These are phyloP conservation scores for Apamea sordens DNA, from an alignment of 2,888 invertebrate genomes.

Conservation along the genomic window DNA sequence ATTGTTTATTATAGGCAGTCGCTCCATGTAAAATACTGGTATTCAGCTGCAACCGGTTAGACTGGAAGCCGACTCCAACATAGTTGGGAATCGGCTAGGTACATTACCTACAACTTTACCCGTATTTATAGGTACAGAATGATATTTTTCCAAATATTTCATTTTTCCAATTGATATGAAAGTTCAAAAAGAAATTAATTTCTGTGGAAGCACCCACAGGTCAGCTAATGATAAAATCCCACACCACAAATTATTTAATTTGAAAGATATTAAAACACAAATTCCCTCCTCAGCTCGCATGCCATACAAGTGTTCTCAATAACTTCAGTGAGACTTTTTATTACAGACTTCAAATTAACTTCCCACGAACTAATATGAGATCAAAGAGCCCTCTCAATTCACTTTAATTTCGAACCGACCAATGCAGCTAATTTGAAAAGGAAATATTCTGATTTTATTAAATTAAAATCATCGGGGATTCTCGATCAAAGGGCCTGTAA, in stretches of 20 bases:
- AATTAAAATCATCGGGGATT: slow-evolving; percentile 82
- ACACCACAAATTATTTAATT: slow-evolving; percentile 5
- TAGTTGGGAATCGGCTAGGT: too few species aligned
- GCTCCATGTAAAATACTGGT: too few species aligned
- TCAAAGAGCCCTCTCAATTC: slow-evolving; percentile 67
- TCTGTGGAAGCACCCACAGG: not conserved
- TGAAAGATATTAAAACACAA: slow-evolving; percentile 10
- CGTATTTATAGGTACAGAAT: too few species aligned
- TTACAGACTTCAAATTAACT: slow-evolving; percentile 56
- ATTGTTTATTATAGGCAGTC: too few species aligned
- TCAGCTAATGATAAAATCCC: not conserved
- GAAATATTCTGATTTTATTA: slow-evolving; percentile 79
- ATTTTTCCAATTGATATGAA: not conserved
- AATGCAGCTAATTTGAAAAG: slow-evolving; percentile 66
- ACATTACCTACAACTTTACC: too few species aligned
- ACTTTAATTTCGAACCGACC: slow-evolving; percentile 64
- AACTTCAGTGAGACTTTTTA: slow-evolving; percentile 43
- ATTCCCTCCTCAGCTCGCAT: not conserved
- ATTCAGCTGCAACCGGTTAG: too few species aligned
- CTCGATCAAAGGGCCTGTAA: slow-evolving; percentile 84
- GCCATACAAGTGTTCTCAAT: slow-evolving; percentile 49
- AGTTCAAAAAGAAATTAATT: not conserved
- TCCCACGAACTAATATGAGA: slow-evolving; percentile 59
- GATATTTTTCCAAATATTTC: not conserved
- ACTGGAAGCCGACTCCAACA: too few species aligned